Evolutionary conservation across 2,797 vertebrate species (phyloP), one percentile per base, ranked within the genome.

Genomic region (Ambastaia sidthimunki): DNA sequence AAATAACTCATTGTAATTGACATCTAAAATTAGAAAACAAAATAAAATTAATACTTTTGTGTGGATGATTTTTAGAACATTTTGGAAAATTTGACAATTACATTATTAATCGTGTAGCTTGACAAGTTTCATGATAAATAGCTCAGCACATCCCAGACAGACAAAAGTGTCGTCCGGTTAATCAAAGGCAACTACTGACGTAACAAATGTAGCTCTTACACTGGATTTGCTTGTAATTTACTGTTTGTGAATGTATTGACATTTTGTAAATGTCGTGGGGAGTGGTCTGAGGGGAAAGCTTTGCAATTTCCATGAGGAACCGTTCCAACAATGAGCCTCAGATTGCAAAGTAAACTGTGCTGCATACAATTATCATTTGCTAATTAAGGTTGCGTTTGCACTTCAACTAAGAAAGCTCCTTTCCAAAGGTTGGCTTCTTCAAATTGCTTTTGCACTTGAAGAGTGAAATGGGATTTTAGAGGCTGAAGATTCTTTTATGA

Each of bases 401-500:
- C 90, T 92, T 89, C 85, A 90, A 69, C 84, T 57, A 80, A 65
- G 80, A 89, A 86, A 85, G 83, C 63, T 74, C 84, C 74, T 86
- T 84, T 90, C 80, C 87, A 89, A 91, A 87, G 86, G 87, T 65
- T 84, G 74, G 50, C 84, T 86, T 83, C 82, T 83, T 88, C 86
- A 90, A 90, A 91, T 91, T 88, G 88, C 86, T 90, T 92, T 91
- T 90, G 90, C 84, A 88, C 87, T 89, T 89, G 80, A 85, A 90
- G 85, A 90, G 76, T 90, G 90, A 85, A 90, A 87, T 91, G 85
- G 81, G 89, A 90, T 90, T 91, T 92, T 67, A 69, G 28, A 28
- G 31, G 25, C 15, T 62, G 59, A 19, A 25, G 57, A 15, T 54
- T 15, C 44, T 82, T 41, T 47, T 52, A n/a, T 65, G 62, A 63